Base-by-base conservation (phyloP, 2,113 vertebrate species). In the Egretta garzetta region DNA sequence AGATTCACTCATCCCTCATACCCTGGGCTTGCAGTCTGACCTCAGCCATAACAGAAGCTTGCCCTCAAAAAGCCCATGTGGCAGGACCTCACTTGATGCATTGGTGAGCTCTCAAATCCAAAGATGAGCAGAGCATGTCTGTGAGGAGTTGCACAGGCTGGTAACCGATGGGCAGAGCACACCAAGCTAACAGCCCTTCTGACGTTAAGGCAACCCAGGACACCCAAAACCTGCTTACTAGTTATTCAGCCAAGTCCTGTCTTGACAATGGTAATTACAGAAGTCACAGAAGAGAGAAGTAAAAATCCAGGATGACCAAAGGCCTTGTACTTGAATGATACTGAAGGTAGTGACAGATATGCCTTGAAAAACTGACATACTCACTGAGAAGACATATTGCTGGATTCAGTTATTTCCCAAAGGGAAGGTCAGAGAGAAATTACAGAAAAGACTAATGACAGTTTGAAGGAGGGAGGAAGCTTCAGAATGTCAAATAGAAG, bases 31-130 rank as follows among this genome's bases (percentile, higher is more conserved):
- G 12, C 41, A 19, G 8, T 47, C 16, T 33, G 62, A 45, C 22
- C 8, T 84, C 32, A 60, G 62, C 33, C 22, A 2, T 13, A 30
- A 24, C 2, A 80, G 35, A 37, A 76, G 17, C 26, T 84, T 30
- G 14, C 20, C 23, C 45, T 60, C 55, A 32, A 23, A 23, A 52
- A 43, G 13, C 18, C 35, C 16, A 2, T 0, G 3, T 7, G 27
- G 37, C 43, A 77, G 30, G 45, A 30, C 18, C 17, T n/a, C 11
- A 8, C 8, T 3, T 3, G 13, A 12, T 12, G 6, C 0, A 0
- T 4, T 33, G 26, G 20, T 35, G 37, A 88, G 43, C 15, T 19
- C 73, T 55, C 64, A 27, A 18, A 63, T 5, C 13, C 4, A 0
- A 39, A 85, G 66, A 22, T 2, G 23, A 79, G 17, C 30, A 16